These are phyloP conservation scores for Cossypha niveicapilla DNA, from an alignment of 2,797 vertebrate species.

Conservation along the genomic window DNA sequence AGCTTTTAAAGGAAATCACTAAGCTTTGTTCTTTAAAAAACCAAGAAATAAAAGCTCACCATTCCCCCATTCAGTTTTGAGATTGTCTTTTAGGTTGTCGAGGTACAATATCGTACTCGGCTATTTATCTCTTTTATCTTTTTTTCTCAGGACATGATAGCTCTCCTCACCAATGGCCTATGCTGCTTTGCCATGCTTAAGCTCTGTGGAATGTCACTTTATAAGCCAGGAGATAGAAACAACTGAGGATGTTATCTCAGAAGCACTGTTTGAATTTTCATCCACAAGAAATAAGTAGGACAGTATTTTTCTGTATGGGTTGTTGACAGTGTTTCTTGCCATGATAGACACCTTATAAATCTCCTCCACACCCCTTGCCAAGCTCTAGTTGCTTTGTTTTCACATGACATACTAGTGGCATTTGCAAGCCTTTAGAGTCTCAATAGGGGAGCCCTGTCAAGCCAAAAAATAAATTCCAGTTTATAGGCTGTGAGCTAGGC, in stretches of 20 bases:
- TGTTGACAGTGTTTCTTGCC: not conserved
- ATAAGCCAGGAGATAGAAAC: slow-evolving; percentile 4
- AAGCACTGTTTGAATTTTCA: not conserved
- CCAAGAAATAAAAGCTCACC: slow-evolving; percentile 26
- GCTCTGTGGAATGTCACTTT: slow-evolving; percentile 31
- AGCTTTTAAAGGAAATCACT: slow-evolving; percentile 30
- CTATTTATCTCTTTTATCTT: slow-evolving; percentile 59
- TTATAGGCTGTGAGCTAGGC: not conserved
- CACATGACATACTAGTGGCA: not conserved
- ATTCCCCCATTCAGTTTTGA: slow-evolving; percentile 36
- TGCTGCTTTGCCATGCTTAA: slow-evolving; percentile 10
- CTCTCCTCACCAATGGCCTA: not conserved
- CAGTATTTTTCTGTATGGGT: not conserved
- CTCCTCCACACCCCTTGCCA: not conserved
- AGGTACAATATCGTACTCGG: slow-evolving; percentile 35
- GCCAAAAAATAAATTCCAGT: not conserved
- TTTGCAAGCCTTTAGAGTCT: not conserved
- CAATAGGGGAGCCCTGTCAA: not conserved
- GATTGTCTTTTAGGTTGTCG: slow-evolving; percentile 34
- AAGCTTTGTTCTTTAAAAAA: slow-evolving; percentile 56
- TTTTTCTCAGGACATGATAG: slow-evolving; percentile 34
- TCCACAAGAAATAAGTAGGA: not conserved
- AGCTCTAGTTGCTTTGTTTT: not conserved
- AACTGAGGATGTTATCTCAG: slow-evolving; percentile 21
- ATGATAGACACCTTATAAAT: not conserved